Base-by-base conservation (phyloP, 2,113 vertebrate species). In the Clarias magur region DNA sequence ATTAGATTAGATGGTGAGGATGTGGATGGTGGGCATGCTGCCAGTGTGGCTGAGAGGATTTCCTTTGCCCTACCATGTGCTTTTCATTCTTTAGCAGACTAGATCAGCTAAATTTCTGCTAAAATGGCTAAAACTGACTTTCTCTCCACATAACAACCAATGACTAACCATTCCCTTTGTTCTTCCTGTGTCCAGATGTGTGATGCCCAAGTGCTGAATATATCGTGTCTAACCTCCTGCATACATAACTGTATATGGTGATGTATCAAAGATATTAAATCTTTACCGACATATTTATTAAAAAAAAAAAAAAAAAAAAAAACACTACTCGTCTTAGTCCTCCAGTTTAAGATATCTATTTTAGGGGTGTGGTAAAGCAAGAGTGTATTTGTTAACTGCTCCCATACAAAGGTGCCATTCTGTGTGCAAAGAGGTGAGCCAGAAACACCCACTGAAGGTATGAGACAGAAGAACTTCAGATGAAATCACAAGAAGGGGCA, bases 361-460 rank as follows among this genome's bases (percentile, higher is more conserved):
- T 65, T 59, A 60, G 90, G 83, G 86, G 13, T 67, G 87, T 30
- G 10, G 78, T 75, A 73, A 53, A 79, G 85, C 63, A 67, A 86
- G 82, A 88, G 86, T 88, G 90, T 84, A 87, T 80, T 85, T 34
- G 56, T 79, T 87, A 84, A 92, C 80, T 82, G 54, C 89, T 59
- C 68, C 7, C 82, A 89, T 86, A 94, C 93, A 95, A 95, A 94
- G 90, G 87, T 84, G 2, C 92, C 91, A 92, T 95, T 95, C 92
- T 94, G 84, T 6, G 53, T 83, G 83, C 25, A 15, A 75, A 68
- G 83, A 79, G 79, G 91, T 91, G 89, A 83, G 91, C 90, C 81
- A 91, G 89, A 90, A 93, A 92, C 93, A 93, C 91, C 92, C 91
- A 89, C 79, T 91, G 89, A 92, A 93, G 91, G 90, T 90, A 88